Base-by-base conservation (phyloP, 2,113 vertebrate genomes). In the Tinamus guttatus region DNA sequence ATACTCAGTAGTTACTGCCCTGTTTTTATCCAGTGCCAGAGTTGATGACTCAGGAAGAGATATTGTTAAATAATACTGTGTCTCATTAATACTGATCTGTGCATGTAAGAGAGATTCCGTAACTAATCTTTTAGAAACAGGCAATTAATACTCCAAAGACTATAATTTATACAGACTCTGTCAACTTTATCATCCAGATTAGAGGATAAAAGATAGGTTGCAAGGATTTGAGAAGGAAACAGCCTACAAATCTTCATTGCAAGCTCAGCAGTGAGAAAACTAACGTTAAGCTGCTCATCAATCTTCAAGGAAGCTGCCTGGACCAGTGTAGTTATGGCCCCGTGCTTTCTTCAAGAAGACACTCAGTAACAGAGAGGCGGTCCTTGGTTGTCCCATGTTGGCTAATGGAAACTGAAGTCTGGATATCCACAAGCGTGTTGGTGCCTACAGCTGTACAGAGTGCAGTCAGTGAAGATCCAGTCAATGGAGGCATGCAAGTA, bases 111-210 rank as follows among this genome's bases (percentile, higher is more conserved):
- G 67, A 87, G 56, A 67, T 65, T 69, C 87, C 69, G 85, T 40
- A 93, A 96, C 96, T 94, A 96, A 88, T 95, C 81, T 85, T 65
- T 58, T 54, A 79, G 90, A 89, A 96, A 54, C 69, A 69, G 69
- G 60, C 71, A 95, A 90, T 95, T 96, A 96, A 95, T 94, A 88
- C 18, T 81, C 78, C 59, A 47, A 76, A 89, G 81, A 49, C 62
- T 91, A 45, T 87, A 92, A 95, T 93, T 96, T 91, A 87, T 85
- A 62, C 51, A 93, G 58, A 56, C 93, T 94, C 69, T 92, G 90
- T 76, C 90, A 90, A 80, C 76, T 94, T 94, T 92, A 79, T 91
- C 90, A 95, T 88, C 76, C 75, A 92, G 64, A 94, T 78, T 76
- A 77, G 85, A 60, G 70, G 38, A 82, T 84, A 88, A 96, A 95